Base-by-base conservation (phyloP, 2,113 vertebrate genomes). In the Petrocephalus zakoni region DNA sequence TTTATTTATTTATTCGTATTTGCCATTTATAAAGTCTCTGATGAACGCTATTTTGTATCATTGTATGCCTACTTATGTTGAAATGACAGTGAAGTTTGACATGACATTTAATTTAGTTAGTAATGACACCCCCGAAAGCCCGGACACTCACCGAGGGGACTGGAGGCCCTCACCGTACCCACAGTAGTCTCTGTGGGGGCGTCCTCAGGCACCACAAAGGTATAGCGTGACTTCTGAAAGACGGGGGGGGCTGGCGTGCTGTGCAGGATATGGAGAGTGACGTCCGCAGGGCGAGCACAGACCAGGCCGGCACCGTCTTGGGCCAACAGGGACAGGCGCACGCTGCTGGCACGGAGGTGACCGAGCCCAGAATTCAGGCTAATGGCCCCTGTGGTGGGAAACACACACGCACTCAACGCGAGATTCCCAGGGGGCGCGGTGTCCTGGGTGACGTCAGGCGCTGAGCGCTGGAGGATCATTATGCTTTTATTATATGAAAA, bases 221-320 rank as follows among this genome's bases (percentile, higher is more conserved):
- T 89, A 42, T 99, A 99, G 21, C 93, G 93, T 0, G 96, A 94
- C 86, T 93, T 96, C 92, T 97, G 97, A 94, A 99, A 99, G 51
- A 96, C 75, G 0, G 96, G 95, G 1, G 97, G 97, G 6, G 94
- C 94, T 19, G 91, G 93, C 9, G 91, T 29, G 0, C 94, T 96
- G 85, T 93, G 94, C 64, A 97, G 91, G 90, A 99, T 88, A 61
- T 96, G 94, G 46, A 99, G 49, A 0, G 96, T 97, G 91, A 99
- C 17, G 0, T 95, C 91, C 2, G 98, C 97, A 8, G 96, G 96
- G 49, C 58, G 75, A 87, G 88, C 78, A 4, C 97, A 95, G 15
- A 90, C 68, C 88, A 96, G 91, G 1, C 97, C 97, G 1, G 93
- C 97, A 0, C 97, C 96, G 1, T 99, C 98, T 61, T 8, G 91